These are phyloP conservation scores for Cyphomyrmex costatus DNA, from an alignment of 1,140 invertebrate genomes.

Conservation along the genomic window DNA sequence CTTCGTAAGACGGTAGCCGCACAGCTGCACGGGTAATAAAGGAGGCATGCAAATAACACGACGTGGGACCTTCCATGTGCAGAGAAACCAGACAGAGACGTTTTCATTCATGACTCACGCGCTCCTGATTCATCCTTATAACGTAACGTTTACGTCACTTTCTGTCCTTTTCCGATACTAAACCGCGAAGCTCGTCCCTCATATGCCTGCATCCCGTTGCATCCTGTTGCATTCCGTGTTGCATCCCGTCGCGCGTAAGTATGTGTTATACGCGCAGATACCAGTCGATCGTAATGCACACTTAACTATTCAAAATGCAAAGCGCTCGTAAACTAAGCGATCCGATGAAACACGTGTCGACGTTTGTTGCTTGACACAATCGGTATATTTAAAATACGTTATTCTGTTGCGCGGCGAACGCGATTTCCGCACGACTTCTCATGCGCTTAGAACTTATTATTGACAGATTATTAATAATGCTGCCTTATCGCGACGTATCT, in stretches of 20 bases:
- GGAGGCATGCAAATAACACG: background rate
- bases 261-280: background rate
- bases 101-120: conserved; percentile 50
- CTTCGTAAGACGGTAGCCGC: background rate
- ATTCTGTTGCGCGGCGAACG: background rate
- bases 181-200: background rate
- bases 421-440: conserved; percentile 13
- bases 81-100: background rate
- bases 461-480: conserved; percentile 37
- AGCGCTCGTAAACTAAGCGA: background rate
- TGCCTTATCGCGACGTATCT: background rate
- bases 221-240: background rate
- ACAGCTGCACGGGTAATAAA: background rate
- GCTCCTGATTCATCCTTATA: conserved; percentile 14
- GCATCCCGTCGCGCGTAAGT: background rate
- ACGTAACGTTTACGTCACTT: conserved; percentile 28
- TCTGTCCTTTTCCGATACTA: conserved; percentile 19
- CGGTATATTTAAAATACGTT: background rate
- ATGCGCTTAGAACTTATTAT: background rate
- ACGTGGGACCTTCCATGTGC: background rate
- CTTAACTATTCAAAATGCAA: conserved; percentile 34
- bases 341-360: conserved; percentile 7
- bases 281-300: conserved; percentile 8
- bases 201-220: no score
- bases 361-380: conserved; percentile 1